Conservation (phyloP, 2,888 invertebrate species). For the Blastobasis adustella region DNA sequence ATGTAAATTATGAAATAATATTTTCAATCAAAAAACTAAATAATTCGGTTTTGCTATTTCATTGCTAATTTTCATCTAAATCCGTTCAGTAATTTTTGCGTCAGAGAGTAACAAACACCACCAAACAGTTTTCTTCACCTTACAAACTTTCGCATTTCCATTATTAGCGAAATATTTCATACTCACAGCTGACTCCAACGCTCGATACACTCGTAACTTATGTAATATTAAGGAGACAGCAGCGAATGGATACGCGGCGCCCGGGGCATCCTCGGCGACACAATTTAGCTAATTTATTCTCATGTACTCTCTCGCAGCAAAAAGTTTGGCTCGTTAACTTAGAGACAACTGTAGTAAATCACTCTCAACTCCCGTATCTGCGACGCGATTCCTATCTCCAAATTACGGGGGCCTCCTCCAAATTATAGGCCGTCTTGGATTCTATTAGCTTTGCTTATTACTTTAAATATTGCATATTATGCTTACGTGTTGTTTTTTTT, state of each 20-base stretch:
- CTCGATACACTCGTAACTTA: no score
- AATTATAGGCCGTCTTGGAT: conserved; percentile 29
- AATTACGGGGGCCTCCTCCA: conserved; percentile 39
- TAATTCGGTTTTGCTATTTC: no score
- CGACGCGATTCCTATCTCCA: conserved; percentile 53
- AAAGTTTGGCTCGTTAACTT: conserved; percentile 62
- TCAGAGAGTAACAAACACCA: not conserved
- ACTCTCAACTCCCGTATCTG: conserved; percentile 45
- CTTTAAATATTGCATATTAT: not conserved
- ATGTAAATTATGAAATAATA: no score
- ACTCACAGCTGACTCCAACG: no score
- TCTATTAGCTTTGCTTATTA: conserved; percentile 17
- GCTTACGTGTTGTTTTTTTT: no score
- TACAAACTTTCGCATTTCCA: no score
- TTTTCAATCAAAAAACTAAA: no score
- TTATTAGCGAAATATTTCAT: no score
- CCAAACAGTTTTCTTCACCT: no score
- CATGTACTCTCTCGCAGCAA: conserved; percentile 37
- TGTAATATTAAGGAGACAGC: not conserved
- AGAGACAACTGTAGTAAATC: conserved; percentile 61
- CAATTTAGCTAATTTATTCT: conserved; percentile 56
- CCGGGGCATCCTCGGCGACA: conserved; percentile 24
- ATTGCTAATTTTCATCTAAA: no score
- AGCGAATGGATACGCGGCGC: conserved; percentile 5
- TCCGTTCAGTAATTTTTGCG: not conserved